Evolutionary conservation across 1,140 invertebrate species (phyloP), one percentile per base, ranked within the genome.

Genomic region (Sesamia nonagrioides): DNA sequence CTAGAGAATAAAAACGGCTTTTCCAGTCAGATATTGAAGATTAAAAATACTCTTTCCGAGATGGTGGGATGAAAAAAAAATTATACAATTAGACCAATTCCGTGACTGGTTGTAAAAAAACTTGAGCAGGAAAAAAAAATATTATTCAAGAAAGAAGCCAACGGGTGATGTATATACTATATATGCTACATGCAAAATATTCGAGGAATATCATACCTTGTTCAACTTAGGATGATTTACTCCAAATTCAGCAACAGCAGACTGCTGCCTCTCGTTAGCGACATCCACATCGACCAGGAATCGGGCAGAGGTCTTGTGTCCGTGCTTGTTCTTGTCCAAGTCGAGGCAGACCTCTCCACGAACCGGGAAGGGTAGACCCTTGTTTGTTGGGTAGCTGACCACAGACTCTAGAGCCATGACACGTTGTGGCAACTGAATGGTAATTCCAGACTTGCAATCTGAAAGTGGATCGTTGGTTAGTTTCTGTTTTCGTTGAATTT

Each of bases 311-410:
- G 96, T 96, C 86, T 97, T 97, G 13, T 97, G 95, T 33, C 96
- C 95, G 0, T 97, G 97, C 54, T 96, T 95, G 77, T 96, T 96
- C 84, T 97, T 97, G 90, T 98, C 97, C 13, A 97, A 88, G 89
- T 97, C 97, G 56, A 97, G 92, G 15, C 93, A 91, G 5, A 96
- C 93, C 78, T 95, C 95, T 2, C 88, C 94, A 0, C 84, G 82
- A 66, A 95, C 77, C 6, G 93, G 92, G 88, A 95, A 92, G 0
- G 88, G 89, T 21, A 90, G 63, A 1, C 72, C 78, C 11, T 93
- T 92, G 71, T 88, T 81, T 0, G 88, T 88, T 0, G 95, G 93
- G 78, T 92, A 91, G 52, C 91, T 87, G 5, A 95, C 90, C 0
- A 87, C 83, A 0, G 95, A 91, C 82, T 97, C 96, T 4, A 97